A percentile compares a stretch with the other conserved stretches of the same genome.
Conservation (phyloP, 1,140 invertebrate genomes). For the Luehdorfia chinensis region DNA sequence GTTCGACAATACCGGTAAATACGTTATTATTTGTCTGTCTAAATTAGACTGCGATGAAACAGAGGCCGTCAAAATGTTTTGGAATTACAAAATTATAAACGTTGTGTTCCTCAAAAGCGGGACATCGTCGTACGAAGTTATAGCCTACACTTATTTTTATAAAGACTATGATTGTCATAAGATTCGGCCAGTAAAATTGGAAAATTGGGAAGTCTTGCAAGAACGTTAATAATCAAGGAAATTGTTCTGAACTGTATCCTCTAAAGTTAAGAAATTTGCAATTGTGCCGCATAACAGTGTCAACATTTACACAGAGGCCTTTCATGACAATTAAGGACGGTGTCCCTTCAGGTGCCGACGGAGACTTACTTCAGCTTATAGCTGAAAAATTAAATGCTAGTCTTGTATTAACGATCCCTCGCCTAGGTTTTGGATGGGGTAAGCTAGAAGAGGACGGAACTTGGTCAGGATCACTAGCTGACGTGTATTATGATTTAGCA, state of each 20-base stretch:
- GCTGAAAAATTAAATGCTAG: slow-evolving; percentile 42
- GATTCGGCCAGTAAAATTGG: slow-evolving; percentile 24
- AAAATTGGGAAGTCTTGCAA: slow-evolving; percentile 21
- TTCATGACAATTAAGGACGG: slow-evolving; percentile 44
- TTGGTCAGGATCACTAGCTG: slow-evolving; percentile 55
- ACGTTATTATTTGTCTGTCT: slow-evolving; percentile 48
- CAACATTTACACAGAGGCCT: slow-evolving; percentile 46
- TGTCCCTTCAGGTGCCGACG: slow-evolving; percentile 44
- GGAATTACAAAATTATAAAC: slow-evolving; percentile 48
- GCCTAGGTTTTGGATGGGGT: slow-evolving; percentile 46
- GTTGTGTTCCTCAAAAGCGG: slow-evolving; percentile 38
- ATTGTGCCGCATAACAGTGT: slow-evolving; percentile 43
- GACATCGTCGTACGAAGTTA: neutral
- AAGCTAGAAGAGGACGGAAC: slow-evolving; percentile 40
- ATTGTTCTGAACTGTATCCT: slow-evolving; percentile 33
- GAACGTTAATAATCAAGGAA: slow-evolving; percentile 5
- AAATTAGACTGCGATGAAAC: slow-evolving; percentile 34
- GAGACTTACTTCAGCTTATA: slow-evolving; percentile 45
- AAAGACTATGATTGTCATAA: slow-evolving; percentile 29
- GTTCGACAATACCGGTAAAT: slow-evolving; percentile 47
- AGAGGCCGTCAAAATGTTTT: slow-evolving; percentile 35
- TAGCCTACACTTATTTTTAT: slow-evolving; percentile 39
- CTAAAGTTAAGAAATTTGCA: slow-evolving; percentile 49
- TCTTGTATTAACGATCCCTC: slow-evolving; percentile 44
- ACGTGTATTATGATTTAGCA: slow-evolving; percentile 46